Conservation (phyloP, 2,888 invertebrate genomes). For the Tridacna gigas region DNA sequence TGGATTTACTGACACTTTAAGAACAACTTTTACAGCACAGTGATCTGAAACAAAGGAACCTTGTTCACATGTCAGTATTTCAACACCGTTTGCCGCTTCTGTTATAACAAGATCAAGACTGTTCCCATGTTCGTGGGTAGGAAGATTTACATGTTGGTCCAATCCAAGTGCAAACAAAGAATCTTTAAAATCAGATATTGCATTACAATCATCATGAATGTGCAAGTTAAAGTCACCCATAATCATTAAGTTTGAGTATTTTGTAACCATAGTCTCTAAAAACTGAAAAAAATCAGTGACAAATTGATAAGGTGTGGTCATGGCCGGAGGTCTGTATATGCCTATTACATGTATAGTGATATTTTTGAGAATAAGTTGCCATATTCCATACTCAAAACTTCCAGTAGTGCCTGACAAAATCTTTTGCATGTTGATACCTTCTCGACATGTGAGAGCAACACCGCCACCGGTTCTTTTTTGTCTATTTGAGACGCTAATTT, state of each 20-base stretch:
- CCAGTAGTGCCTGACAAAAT: too few species aligned
- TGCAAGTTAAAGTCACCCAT: too few species aligned
- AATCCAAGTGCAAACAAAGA: slow-evolving; percentile 28
- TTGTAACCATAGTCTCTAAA: too few species aligned
- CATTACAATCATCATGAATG: neutral
- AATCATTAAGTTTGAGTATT: too few species aligned
- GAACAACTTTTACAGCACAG: slow-evolving; percentile 21
- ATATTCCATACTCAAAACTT: too few species aligned
- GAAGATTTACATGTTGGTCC: slow-evolving; percentile 28
- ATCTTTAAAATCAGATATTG: slow-evolving; percentile 21
- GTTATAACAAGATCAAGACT: slow-evolving; percentile 29
- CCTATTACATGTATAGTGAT: too few species aligned
- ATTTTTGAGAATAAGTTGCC: too few species aligned
- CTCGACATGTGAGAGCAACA: too few species aligned
- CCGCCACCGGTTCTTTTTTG: slow-evolving; percentile 33
- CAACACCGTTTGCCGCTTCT: slow-evolving; percentile 26
- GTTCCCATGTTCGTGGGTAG: slow-evolving; percentile 4
- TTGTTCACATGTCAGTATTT: slow-evolving; percentile 15
- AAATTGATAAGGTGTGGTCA: too few species aligned
- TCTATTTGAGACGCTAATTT: slow-evolving; percentile 25
- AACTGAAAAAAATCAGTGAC: too few species aligned
- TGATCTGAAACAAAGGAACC: slow-evolving; percentile 26
- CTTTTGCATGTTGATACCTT: too few species aligned
- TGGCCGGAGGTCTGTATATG: too few species aligned
- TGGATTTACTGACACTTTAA: neutral